Percentiles rank a stretch among this genome's conserved stretches.
phyloP scores from a whole-genome alignment of 2,888 invertebrate genomes.

The Lepetodrilus schrolli region DNA sequence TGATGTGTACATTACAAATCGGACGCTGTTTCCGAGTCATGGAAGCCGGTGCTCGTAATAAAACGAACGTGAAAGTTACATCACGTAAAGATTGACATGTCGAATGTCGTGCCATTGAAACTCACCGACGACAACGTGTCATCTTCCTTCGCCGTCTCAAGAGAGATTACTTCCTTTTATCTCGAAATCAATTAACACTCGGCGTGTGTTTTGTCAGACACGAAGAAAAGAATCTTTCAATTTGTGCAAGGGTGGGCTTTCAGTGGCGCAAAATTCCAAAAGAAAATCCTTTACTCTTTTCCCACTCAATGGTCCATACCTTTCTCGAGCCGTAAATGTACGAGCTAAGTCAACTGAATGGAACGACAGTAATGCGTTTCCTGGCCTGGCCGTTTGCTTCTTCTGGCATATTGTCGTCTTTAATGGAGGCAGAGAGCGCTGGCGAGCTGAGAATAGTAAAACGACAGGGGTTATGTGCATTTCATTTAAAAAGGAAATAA shows the following conservation, averaged over 20 bases:
- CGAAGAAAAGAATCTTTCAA: conserved; percentile 26
- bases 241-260: conserved; percentile 27
- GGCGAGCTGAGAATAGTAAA: conserved; percentile 28
- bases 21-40: too few relatives aligned
- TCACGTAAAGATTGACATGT: not conserved
- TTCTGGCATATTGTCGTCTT: conserved; percentile 31
- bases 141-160: not conserved
- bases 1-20: too few relatives aligned
- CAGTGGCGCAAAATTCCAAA: conserved; percentile 15
- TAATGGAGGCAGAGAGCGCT: conserved; percentile 32
- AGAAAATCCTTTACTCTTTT: conserved; percentile 26
- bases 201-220: conserved; percentile 12
- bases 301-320: conserved; percentile 12
- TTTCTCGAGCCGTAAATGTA: conserved; percentile 29
- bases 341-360: conserved; percentile 27
- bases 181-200: conserved; percentile 27
- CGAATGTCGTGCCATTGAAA: not conserved
- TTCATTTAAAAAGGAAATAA: conserved; percentile 34
- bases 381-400: conserved; percentile 22
- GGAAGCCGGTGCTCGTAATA: not conserved
- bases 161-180: conserved; percentile 21
- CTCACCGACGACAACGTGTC: not conserved
- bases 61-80: not conserved
- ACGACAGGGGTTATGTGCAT: conserved; percentile 34
- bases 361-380: conserved; percentile 39